Evolutionary conservation across 2,797 vertebrate species (phyloP).

Genomic region (Botia almorhae): DNA sequence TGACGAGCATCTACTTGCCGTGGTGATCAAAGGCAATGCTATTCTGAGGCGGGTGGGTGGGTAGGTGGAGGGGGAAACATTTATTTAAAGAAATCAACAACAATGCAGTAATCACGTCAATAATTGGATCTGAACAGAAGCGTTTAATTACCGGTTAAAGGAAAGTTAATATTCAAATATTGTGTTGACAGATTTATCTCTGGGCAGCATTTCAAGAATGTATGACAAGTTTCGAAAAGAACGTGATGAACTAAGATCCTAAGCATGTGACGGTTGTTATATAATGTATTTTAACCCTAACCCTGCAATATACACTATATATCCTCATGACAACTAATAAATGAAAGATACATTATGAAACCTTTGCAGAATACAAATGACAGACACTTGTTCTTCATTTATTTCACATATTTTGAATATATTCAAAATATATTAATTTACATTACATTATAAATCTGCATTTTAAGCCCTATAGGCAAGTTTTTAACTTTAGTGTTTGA

Average conservation of each 20-base stretch:
- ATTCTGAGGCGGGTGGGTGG: conserved; percentile 81
- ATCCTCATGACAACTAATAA: too few species aligned
- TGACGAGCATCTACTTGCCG: conserved; percentile 94
- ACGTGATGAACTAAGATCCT: neutral
- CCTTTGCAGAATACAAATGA: too few species aligned
- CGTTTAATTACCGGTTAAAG: neutral
- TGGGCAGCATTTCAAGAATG: conserved; percentile 24
- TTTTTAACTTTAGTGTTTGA: too few species aligned
- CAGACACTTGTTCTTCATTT: too few species aligned
- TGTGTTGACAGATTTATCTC: neutral
- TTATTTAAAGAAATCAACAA: conserved; percentile 42
- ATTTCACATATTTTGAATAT: too few species aligned
- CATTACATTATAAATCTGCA: too few species aligned
- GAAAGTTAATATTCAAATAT: conserved; percentile 4
- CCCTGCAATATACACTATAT: too few species aligned
- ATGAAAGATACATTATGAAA: too few species aligned
- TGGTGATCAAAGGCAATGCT: conserved; percentile 97
- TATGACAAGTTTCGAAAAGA: neutral
- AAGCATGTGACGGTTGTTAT: conserved; percentile 4
- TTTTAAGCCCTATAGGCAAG: too few species aligned
- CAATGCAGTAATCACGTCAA: conserved; percentile 28
- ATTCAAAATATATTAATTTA: too few species aligned
- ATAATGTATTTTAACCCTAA: neutral
- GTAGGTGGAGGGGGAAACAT: conserved; percentile 40
- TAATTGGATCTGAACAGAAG: conserved; percentile 11